These are phyloP conservation scores for Myanophis thanlyinensis DNA, from an alignment of 2,113 vertebrate genomes.

Conservation along the genomic window DNA sequence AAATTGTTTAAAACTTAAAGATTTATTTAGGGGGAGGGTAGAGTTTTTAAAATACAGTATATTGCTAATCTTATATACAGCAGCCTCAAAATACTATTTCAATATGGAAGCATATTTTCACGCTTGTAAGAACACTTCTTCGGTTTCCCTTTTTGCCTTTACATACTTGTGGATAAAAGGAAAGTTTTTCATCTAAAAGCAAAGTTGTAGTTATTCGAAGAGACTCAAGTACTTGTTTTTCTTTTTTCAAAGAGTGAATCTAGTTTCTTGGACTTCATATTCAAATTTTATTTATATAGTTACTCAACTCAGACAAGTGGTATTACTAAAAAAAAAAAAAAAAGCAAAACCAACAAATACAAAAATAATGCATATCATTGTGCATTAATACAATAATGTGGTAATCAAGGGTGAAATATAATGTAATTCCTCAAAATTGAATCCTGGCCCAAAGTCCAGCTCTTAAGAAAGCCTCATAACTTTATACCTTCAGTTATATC, in stretches of 20 bases:
- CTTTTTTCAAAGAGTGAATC: background rate
- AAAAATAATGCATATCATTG: background rate
- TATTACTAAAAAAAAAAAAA: background rate
- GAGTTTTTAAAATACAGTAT: background rate
- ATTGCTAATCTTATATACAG: background rate
- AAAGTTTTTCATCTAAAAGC: background rate
- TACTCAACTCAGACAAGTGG: background rate
- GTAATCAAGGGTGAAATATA: background rate
- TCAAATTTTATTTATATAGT: background rate
- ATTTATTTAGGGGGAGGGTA: background rate
- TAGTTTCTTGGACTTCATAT: background rate
- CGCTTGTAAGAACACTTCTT: background rate
- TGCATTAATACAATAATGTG: background rate
- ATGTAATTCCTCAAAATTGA: background rate
- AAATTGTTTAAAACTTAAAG: background rate
- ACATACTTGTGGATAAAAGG: background rate
- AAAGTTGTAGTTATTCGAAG: background rate
- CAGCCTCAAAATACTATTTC: background rate
- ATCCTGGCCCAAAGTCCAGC: background rate
- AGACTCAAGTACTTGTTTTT: background rate
- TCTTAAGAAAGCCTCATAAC: background rate
- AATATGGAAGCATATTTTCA: background rate
- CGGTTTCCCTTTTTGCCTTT: background rate
- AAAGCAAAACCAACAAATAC: background rate
- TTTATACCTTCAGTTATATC: background rate